Evolutionary conservation across 1,140 invertebrate species (phyloP), one percentile per base, ranked within the genome.

Genomic region (Maconellicoccus hirsutus): DNA sequence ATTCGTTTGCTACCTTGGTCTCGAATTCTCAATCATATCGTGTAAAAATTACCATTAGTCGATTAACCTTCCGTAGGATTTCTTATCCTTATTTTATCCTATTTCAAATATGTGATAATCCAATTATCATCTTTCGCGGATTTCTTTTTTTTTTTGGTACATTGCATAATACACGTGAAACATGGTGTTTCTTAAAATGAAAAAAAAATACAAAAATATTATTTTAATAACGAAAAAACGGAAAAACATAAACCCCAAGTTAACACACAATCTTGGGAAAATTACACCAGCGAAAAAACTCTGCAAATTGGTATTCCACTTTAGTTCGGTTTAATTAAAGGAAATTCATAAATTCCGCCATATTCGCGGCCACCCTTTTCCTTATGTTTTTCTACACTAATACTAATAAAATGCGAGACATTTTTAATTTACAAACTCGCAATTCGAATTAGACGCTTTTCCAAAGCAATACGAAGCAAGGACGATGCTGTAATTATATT

Each of bases 251-350:
- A 52, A 52, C 42, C 10, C 42, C 10, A 16, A 3, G 29, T 33
- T 33, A 33, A 33, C 29, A 33, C 42, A 19, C 42, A 52, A 52
- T 52, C 16, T 52, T 33, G 12, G 12, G 12, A 3, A 33, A 33
- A 33, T 6, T 33, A 6, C 3, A 3, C 42, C 4, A 16, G 42
- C 42, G 29, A 52, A 52, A 52, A 52, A 4, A 52, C 42, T 8
- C 6, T 19, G 42, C 42, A 52, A 52, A 52, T 52, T 52, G 42
- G 42, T 52, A 52, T 52, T 52, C 42, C 42, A 52, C 42, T 52
- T 52, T 52, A 52, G 42, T 52, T 52, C 42, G 42, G 42, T 52
- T 52, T 52, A 52, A 52, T 52, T 52, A 52, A 52, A 52, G 42
- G 42, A 52, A 52, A 52, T 52, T 52, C 42, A 52, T 52, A 52